Conservation (phyloP, 2,113 vertebrate species). For the Galemys pyrenaicus region DNA sequence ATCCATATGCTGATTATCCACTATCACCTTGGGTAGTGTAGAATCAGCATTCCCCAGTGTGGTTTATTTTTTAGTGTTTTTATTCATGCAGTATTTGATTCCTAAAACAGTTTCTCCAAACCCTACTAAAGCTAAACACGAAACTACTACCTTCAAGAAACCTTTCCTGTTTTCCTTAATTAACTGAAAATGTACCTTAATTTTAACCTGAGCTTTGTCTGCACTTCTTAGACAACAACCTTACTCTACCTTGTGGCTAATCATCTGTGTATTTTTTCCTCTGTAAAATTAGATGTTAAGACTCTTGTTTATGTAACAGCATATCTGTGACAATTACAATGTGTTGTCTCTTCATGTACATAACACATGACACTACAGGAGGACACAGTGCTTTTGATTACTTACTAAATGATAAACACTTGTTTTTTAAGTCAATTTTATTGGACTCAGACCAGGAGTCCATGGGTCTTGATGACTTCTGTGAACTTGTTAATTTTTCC, state of each 20-base stretch:
- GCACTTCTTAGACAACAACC: background rate
- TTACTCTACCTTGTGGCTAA: background rate
- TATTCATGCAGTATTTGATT: background rate
- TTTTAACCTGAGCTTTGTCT: background rate
- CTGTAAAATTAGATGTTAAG: background rate
- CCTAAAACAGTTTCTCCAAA: background rate
- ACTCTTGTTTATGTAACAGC: background rate
- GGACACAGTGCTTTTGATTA: background rate
- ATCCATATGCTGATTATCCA: background rate
- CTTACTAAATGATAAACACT: background rate
- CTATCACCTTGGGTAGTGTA: background rate
- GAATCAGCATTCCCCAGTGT: background rate
- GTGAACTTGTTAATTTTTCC: too few species aligned
- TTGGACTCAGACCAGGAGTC: too few species aligned
- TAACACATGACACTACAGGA: background rate
- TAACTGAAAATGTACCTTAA: background rate
- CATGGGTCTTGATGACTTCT: too few species aligned
- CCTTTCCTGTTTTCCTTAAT: background rate
- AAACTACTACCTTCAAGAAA: background rate
- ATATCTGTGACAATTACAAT: background rate
- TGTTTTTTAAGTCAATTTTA: background rate
- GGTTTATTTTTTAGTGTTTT: background rate
- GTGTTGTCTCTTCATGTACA: background rate
- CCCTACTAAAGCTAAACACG: background rate
- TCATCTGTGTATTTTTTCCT: background rate